A percentile compares a stretch with the other conserved stretches of the same genome.
phyloP scores from a whole-genome alignment of 2,113 vertebrate species.

The Balaeniceps rex region DNA sequence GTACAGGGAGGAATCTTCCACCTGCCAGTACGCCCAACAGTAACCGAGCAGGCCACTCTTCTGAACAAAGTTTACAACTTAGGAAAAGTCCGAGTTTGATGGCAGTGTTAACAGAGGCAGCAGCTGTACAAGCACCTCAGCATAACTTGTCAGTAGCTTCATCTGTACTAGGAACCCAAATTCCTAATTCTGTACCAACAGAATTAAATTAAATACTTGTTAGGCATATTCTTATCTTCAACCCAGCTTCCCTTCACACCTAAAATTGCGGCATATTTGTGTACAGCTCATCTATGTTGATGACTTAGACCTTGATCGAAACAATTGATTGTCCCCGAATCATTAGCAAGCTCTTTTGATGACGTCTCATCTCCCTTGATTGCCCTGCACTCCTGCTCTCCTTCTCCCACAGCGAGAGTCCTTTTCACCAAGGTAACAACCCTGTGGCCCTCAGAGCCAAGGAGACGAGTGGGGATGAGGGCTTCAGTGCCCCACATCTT shows the following conservation, averaged over 20 bases:
- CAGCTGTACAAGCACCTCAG: not conserved
- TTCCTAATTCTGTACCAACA: not conserved
- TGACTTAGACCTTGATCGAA: not conserved
- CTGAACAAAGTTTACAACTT: not conserved
- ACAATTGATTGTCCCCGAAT: not conserved
- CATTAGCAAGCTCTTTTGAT: constrained; percentile 27
- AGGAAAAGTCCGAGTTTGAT: not conserved
- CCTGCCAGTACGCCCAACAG: too few species aligned
- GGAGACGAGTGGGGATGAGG: not conserved
- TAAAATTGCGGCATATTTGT: constrained; percentile 67
- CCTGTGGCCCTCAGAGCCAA: not conserved
- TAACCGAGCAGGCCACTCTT: too few species aligned
- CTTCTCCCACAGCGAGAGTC: not conserved
- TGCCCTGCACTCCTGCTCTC: not conserved
- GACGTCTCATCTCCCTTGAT: not conserved
- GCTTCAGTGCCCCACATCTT: too few species aligned
- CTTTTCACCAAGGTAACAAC: not conserved
- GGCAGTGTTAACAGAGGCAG: not conserved
- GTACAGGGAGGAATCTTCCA: not conserved
- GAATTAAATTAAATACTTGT: not conserved
- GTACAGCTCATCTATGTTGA: constrained; percentile 72
- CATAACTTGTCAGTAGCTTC: not conserved
- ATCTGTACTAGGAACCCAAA: not conserved
- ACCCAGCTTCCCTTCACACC: constrained; percentile 75
- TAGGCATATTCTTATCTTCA: constrained; percentile 60